A percentile compares a stretch with the other conserved stretches of the same genome.
Evolutionary conservation across 2,888 invertebrate species (phyloP).

Genomic region (Melikaiella ostensackeni): DNA sequence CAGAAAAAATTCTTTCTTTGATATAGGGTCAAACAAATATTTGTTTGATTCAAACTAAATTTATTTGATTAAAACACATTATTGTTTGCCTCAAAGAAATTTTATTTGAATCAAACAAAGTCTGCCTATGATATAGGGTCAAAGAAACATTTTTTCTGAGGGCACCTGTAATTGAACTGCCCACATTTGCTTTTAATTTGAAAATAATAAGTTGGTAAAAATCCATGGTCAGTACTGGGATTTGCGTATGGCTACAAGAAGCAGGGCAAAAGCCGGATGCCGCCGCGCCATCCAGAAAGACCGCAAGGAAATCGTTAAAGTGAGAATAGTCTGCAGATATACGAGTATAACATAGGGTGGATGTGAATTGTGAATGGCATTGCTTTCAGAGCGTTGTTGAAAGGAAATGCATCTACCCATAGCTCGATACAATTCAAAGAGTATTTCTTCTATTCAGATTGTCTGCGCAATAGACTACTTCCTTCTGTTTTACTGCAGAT

Average conservation of each 20-base stretch:
- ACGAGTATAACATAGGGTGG: neutral
- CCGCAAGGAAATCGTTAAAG: constrained; percentile 37
- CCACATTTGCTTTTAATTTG: too few relatives aligned
- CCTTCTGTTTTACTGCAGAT: constrained; percentile 1
- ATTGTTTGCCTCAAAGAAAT: too few relatives aligned
- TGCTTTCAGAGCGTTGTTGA: constrained; percentile 1
- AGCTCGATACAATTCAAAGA: constrained; percentile 34
- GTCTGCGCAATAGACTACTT: neutral
- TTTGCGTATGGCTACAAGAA: constrained; percentile 13
- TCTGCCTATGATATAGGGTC: too few relatives aligned
- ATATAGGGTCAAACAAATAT: too few relatives aligned
- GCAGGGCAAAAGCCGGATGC: constrained; percentile 28
- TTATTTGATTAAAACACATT: too few relatives aligned
- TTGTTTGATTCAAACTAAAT: too few relatives aligned
- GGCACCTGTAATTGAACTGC: too few relatives aligned
- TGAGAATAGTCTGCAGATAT: constrained; percentile 34
- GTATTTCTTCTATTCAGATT: constrained; percentile 3
- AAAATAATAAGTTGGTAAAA: too few relatives aligned
- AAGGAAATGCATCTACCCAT: constrained; percentile 1
- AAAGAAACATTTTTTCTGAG: too few relatives aligned
- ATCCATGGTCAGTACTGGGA: neutral
- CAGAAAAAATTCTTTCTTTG: too few relatives aligned
- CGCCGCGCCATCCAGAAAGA: constrained; percentile 27
- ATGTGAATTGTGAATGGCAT: neutral
- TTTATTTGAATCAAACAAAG: too few relatives aligned